Percentiles rank a stretch among this genome's conserved stretches.
These are phyloP conservation scores for Rhinella marina DNA, from an alignment of 2,797 vertebrate genomes.

Conservation along the genomic window DNA sequence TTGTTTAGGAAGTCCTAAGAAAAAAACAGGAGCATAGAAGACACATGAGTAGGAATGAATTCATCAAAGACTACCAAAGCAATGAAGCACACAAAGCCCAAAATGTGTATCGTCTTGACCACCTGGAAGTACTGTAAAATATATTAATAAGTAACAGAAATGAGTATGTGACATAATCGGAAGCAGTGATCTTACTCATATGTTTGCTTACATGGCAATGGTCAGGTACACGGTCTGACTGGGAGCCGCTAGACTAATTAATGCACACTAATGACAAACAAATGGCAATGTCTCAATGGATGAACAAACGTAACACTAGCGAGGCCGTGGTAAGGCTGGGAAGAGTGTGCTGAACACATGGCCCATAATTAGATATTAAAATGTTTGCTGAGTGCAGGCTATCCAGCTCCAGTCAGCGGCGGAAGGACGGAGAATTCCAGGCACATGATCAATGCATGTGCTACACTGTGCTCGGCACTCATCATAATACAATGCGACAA, in stretches of 20 bases:
- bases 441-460: conserved; percentile 31
- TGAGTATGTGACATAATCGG: not conserved
- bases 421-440: not conserved
- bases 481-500: not conserved
- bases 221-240: not conserved
- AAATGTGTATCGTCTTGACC: not conserved
- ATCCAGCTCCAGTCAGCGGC: not conserved
- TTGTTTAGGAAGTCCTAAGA: conserved; percentile 78
- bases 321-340: not conserved
- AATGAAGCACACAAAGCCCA: not conserved
- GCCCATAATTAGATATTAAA: conserved; percentile 2
- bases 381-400: conserved; percentile 11
- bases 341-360: conserved; percentile 17
- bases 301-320: not conserved
- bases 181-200: not conserved
- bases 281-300: conserved; percentile 8
- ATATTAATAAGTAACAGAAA: not conserved
- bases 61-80: not conserved
- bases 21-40: not conserved
- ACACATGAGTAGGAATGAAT: not conserved
- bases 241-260: not conserved
- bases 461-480: not conserved
- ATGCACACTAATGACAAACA: not conserved
- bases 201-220: not conserved
- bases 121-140: not conserved